Conservation (phyloP, 2,888 invertebrate species). For the Macrophya annulata region DNA sequence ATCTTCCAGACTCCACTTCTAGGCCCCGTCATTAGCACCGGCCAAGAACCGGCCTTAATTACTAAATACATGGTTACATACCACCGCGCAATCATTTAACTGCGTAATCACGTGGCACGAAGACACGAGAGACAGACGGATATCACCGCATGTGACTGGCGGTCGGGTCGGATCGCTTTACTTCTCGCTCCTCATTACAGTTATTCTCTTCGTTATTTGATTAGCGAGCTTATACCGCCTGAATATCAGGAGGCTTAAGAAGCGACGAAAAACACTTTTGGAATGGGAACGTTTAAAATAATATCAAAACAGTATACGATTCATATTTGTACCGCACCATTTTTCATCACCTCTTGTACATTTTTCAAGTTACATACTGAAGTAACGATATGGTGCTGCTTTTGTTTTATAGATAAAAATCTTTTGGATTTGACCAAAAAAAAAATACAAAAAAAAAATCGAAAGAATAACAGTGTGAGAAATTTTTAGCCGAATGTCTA, state of each 20-base stretch:
- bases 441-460: neutral
- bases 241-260: neutral
- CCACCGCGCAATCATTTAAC: constrained; percentile 66
- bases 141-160: constrained; percentile 33
- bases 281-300: neutral
- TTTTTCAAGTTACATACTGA: too few species aligned
- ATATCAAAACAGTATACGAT: neutral
- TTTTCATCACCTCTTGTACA: too few species aligned
- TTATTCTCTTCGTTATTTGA: constrained; percentile 53
- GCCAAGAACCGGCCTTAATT: constrained; percentile 65
- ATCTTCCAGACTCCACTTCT: constrained; percentile 40
- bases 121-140: constrained; percentile 37
- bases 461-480: too few species aligned
- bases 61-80: constrained; percentile 67
- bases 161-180: constrained; percentile 13
- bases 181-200: constrained; percentile 30
- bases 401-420: too few species aligned
- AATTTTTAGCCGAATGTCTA: neutral
- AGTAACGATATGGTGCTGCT: too few species aligned
- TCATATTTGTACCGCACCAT: neutral
- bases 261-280: neutral
- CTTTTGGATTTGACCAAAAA: neutral
- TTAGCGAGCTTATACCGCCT: constrained; percentile 43
- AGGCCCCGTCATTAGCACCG: constrained; percentile 66
- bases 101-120: constrained; percentile 55